These are phyloP conservation scores for Linepithema humile DNA, from an alignment of 1,140 invertebrate species.

Conservation along the genomic window DNA sequence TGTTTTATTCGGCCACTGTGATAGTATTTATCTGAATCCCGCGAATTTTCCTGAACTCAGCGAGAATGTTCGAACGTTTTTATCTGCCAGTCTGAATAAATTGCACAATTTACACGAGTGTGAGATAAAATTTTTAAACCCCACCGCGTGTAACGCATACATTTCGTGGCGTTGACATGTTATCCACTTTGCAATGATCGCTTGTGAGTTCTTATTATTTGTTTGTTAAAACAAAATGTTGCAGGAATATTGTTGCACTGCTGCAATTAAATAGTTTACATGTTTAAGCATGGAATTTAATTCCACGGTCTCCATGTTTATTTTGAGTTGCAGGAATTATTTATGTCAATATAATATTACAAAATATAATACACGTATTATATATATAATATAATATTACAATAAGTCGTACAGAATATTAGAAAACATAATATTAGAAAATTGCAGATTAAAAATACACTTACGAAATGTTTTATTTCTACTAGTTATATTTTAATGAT, in stretches of 20 bases:
- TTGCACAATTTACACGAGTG: background rate
- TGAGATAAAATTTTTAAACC: background rate
- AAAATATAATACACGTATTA: no score
- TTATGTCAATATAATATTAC: background rate
- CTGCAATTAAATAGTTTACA: background rate
- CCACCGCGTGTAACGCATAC: background rate
- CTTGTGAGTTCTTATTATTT: background rate
- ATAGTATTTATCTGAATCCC: background rate
- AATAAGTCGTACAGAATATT: no score
- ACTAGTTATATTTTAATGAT: constrained; percentile 5
- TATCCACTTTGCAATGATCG: background rate
- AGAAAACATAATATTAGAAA: no score
- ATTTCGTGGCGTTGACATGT: background rate
- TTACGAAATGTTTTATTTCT: background rate
- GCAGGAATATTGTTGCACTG: background rate
- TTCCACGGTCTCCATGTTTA: background rate
- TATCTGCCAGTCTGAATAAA: background rate
- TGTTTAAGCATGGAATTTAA: background rate
- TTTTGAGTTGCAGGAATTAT: background rate
- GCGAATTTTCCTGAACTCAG: background rate
- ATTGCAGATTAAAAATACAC: background rate
- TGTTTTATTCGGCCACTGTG: background rate
- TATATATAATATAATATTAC: no score
- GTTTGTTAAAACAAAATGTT: background rate
- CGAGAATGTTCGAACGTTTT: background rate